Base-by-base conservation (phyloP, 37 sponge, comb jelly and placozoan genomes). In the Aphrocallistes beatrix region DNA sequence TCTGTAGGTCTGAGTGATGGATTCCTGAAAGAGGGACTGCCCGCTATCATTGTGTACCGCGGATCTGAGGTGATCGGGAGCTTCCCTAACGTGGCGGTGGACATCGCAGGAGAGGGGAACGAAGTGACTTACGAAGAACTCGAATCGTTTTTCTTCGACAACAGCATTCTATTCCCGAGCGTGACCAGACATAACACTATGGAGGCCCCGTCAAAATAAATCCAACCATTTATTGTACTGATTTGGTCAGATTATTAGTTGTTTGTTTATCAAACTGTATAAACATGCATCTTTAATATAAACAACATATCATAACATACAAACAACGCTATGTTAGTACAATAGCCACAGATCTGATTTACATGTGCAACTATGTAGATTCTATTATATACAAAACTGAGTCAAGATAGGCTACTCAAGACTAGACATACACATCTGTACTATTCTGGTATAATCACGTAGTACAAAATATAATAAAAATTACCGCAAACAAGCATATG, bases 261-360 rank as follows among this genome's bases (percentile, higher is more conserved):
- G 32, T 30, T 60, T 8, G 8, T n/a, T n/a, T 30, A 47, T 47
- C n/a, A 60, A 25, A 60, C 17, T 60, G 8, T 60, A 60, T 60
- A 28, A 60, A 60, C 75, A 60, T 21, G 75, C 75, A 60, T 60
- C 75, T 60, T 60, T 60, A 19, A 60, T 60, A 60, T 60, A n/a
- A n/a, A 32, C 75, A 60, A 60, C 75, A 60, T 25, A 60, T 60
- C 10, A 19, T 25, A 25, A 60, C 75, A 60, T 60, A 60, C 75
- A 60, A 25, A 19, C 8, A 60, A 25, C 10, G 28, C 10, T 3
- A 19, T 28, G n/a, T 60, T 25, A 21, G 34, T 60, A 16, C 45
- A 42, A 16, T 42, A 42, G 45, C 45, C 13, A 42, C 45, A 13
- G 13, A 6, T 42, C 45, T 13, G n/a, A n/a, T n/a, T n/a, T n/a